These are phyloP conservation scores for Hirtodrosophila trivittata DNA, from an alignment of 2,888 invertebrate species.

Conservation along the genomic window DNA sequence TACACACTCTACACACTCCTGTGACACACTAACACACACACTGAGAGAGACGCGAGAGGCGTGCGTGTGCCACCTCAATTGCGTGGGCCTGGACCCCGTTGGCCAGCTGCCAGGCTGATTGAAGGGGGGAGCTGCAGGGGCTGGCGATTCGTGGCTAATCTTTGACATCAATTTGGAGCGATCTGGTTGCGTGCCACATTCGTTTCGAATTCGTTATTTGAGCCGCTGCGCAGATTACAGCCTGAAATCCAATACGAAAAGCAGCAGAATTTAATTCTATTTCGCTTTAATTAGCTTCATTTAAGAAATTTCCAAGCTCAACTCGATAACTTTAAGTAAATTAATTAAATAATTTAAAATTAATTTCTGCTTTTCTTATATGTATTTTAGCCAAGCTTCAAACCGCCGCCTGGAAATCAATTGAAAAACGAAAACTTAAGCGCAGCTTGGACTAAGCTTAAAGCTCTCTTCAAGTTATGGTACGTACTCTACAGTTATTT, in stretches of 20 bases:
- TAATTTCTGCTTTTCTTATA: background rate
- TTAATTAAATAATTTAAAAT: too few relatives aligned
- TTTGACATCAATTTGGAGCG: conserved; percentile 53
- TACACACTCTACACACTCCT: conserved; percentile 7
- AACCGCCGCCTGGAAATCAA: background rate
- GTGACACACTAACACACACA: conserved; percentile 22
- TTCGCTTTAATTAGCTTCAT: conserved; percentile 24
- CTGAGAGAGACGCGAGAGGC: conserved; percentile 11
- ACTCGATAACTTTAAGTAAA: background rate
- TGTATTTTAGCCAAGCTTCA: conserved; percentile 14
- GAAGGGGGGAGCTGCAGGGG: background rate
- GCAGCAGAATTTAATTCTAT: conserved; percentile 10
- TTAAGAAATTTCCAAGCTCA: too few relatives aligned
- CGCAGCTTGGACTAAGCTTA: background rate
- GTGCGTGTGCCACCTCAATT: conserved; percentile 59
- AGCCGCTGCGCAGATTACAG: conserved; percentile 19
- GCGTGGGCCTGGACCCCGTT: conserved; percentile 56
- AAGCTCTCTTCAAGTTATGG: too few relatives aligned
- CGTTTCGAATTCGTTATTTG: conserved; percentile 9
- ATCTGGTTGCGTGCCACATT: conserved; percentile 54
- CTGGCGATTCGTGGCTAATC: conserved; percentile 18
- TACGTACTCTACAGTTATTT: too few relatives aligned
- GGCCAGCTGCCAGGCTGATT: conserved; percentile 57
- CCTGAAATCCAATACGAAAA: conserved; percentile 20
- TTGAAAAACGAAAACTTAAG: background rate